Evolutionary conservation across 2,888 invertebrate species (phyloP).

Genomic region (Ophion costatus): DNA sequence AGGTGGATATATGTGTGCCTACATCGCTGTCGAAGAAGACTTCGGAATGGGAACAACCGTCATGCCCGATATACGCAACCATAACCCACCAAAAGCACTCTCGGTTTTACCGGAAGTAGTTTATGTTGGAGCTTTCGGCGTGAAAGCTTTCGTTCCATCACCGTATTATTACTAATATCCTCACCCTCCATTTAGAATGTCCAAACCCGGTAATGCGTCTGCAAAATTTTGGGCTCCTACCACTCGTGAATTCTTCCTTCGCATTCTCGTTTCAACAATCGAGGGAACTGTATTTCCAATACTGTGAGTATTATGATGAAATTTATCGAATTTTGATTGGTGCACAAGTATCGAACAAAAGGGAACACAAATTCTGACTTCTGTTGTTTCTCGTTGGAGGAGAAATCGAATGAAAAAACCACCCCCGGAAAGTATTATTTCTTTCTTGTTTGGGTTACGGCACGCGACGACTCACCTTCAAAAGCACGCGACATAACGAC

Average conservation of each 20-base stretch:
- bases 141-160: neutral
- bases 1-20: neutral
- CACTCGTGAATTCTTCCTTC: too few species aligned
- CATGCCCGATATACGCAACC: conserved; percentile 41
- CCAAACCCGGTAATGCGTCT: neutral
- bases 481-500: conserved; percentile 4
- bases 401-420: neutral
- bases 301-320: neutral
- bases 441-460: neutral
- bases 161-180: neutral
- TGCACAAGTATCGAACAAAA: neutral
- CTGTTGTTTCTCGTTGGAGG: neutral
- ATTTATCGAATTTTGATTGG: neutral
- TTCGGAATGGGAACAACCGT: conserved; percentile 31
- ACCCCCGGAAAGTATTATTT: neutral
- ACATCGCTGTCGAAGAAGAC: conserved; percentile 35
- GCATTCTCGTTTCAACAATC: neutral
- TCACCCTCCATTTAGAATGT: neutral
- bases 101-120: conserved; percentile 39
- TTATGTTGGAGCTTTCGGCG: conserved; percentile 45
- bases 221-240: neutral
- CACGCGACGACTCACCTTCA: neutral
- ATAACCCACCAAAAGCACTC: conserved; percentile 29
- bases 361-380: neutral
- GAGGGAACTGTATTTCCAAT: neutral